A percentile compares a stretch with the other conserved stretches of the same genome.
Conservation (phyloP, 2,888 invertebrate species). For the Hydrotaea diabolus region DNA sequence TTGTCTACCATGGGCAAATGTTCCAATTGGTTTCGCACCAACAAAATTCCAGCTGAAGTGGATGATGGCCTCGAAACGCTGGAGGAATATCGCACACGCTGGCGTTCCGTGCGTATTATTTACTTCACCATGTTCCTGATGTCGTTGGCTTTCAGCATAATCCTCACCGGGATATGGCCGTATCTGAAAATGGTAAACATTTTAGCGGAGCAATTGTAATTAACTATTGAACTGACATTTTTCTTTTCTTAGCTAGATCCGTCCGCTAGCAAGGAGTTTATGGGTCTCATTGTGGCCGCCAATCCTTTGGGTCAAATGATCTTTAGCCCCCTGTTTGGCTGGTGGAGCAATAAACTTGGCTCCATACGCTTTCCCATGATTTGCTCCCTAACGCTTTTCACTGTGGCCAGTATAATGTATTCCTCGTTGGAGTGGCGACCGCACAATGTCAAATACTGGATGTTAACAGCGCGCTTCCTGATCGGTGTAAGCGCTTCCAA, state of each 20-base stretch:
- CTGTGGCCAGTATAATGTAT: slow-evolving; percentile 87
- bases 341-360: slow-evolving; percentile 90
- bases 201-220: slow-evolving; percentile 20
- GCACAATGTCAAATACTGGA: slow-evolving; percentile 86
- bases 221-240: slow-evolving; percentile 17
- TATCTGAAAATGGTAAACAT: slow-evolving; percentile 89
- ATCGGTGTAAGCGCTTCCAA: slow-evolving; percentile 92
- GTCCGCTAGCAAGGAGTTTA: slow-evolving; percentile 89
- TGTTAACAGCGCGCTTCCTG: slow-evolving; percentile 88
- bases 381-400: slow-evolving; percentile 86
- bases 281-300: slow-evolving; percentile 92
- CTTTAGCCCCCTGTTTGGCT: slow-evolving; percentile 91
- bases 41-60: slow-evolving; percentile 74
- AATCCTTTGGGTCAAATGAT: slow-evolving; percentile 94
- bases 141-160: slow-evolving; percentile 93
- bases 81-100: slow-evolving; percentile 86
- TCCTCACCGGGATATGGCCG: slow-evolving; percentile 93
- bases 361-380: slow-evolving; percentile 88
- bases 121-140: slow-evolving; percentile 95
- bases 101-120: slow-evolving; percentile 90
- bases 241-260: slow-evolving; percentile 87
- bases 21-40: slow-evolving; percentile 69
- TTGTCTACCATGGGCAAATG: slow-evolving; percentile 73
- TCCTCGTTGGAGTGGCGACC: slow-evolving; percentile 88
- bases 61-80: slow-evolving; percentile 85